A percentile compares a stretch with the other conserved stretches of the same genome.
Evolutionary conservation across 2,888 invertebrate species (phyloP).

Genomic region (Macrosiphum euphorbiae): DNA sequence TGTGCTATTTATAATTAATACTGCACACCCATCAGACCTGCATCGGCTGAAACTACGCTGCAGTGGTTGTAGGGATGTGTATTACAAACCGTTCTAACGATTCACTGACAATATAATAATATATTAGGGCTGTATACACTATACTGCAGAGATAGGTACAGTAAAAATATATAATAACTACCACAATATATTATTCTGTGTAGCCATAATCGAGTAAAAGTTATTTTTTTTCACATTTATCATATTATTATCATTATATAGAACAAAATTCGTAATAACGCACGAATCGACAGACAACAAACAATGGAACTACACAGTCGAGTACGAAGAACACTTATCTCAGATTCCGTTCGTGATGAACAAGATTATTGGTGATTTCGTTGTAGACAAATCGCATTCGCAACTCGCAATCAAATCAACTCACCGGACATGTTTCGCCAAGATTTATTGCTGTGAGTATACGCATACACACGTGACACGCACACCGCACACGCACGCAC

Average conservation of each 20-base stretch:
- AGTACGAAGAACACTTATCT: constrained; percentile 77
- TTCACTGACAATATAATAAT: not conserved
- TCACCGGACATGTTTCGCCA: constrained; percentile 76
- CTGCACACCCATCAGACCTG: not conserved
- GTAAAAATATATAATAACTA: not conserved
- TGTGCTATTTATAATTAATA: not conserved
- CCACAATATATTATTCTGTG: not conserved
- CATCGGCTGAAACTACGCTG: not conserved
- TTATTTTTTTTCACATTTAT: not conserved
- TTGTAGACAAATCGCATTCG: constrained; percentile 72
- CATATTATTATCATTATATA: constrained; percentile 68
- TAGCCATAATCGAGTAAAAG: not conserved
- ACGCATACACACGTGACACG: too few species aligned
- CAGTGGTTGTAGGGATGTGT: not conserved
- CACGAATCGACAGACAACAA: constrained; percentile 78
- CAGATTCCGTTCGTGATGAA: constrained; percentile 77
- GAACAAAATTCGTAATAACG: constrained; percentile 76
- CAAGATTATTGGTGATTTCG: constrained; percentile 74
- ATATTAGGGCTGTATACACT: not conserved
- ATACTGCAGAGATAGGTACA: not conserved
- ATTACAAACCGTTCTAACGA: not conserved
- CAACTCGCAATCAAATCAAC: constrained; percentile 75
- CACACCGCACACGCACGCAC: not conserved
- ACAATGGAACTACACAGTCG: constrained; percentile 78
- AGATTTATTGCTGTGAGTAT: constrained; percentile 75